These are phyloP conservation scores for Pitta sordida DNA, from an alignment of 2,113 vertebrate genomes.

Conservation along the genomic window DNA sequence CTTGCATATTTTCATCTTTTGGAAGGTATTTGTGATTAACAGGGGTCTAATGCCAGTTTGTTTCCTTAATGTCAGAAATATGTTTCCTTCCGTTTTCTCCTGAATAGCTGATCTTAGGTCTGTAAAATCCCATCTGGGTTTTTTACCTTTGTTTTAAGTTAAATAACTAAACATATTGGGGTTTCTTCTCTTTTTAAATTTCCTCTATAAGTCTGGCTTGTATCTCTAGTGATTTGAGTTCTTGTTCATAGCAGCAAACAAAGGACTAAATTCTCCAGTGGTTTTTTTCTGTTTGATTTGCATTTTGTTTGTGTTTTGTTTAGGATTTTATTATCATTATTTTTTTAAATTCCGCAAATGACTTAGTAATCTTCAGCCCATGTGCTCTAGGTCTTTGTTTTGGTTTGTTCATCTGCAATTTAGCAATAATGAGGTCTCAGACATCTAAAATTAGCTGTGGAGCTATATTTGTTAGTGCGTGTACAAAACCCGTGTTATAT, in stretches of 20 bases:
- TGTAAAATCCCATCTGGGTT: neutral
- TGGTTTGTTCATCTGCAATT: neutral
- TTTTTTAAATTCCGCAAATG: neutral
- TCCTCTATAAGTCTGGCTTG: neutral
- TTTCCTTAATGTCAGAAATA: neutral
- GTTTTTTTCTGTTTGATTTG: neutral
- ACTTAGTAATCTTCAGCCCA: neutral
- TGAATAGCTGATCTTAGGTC: neutral
- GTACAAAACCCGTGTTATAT: neutral
- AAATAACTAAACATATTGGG: neutral
- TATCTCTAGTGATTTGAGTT: neutral
- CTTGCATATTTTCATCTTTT: neutral
- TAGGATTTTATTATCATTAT: neutral
- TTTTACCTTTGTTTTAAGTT: neutral
- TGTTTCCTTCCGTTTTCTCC: neutral
- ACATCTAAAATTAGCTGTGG: neutral
- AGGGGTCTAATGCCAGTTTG: neutral
- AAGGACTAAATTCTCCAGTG: neutral
- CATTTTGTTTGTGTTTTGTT: neutral
- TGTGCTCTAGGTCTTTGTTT: neutral
- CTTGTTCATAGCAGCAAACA: neutral
- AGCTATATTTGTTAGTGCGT: neutral
- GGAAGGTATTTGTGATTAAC: neutral
- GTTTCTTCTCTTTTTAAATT: neutral
- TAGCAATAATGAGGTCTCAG: neutral